Evolutionary conservation across 2,113 vertebrate species (phyloP).

Genomic region (Saccopteryx bilineata): DNA sequence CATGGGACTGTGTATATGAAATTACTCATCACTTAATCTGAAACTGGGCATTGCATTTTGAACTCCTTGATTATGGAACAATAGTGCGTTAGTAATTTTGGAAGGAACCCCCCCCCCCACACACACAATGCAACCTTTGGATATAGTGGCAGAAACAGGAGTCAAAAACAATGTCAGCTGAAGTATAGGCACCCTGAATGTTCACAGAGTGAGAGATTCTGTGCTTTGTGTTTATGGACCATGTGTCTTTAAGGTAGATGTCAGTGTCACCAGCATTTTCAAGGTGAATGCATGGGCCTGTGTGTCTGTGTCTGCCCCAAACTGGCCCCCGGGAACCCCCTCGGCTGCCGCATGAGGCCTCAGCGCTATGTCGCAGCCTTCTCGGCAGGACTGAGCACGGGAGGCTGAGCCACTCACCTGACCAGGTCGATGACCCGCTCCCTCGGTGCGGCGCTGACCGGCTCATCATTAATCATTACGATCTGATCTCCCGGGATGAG

Average conservation of each 20-base stretch:
- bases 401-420: constrained; percentile 90
- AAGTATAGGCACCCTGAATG: background rate
- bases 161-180: background rate
- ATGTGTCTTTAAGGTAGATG: background rate
- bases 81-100: background rate
- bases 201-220: background rate
- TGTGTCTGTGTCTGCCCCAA: background rate
- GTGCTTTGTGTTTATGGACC: background rate
- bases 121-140: background rate
- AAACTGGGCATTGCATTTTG: constrained; percentile 31
- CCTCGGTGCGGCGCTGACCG: constrained; percentile 95
- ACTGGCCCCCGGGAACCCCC: background rate
- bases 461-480: constrained; percentile 99
- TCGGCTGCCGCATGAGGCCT: background rate
- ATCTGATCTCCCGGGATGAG: constrained; percentile 98
- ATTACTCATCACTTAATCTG: constrained; percentile 34
- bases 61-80: constrained; percentile 57
- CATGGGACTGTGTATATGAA: constrained; percentile 24
- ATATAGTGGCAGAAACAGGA: background rate
- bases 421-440: constrained; percentile 99
- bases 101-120: background rate
- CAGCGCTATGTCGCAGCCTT: background rate
- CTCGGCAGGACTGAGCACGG: background rate
- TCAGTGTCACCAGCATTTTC: background rate
- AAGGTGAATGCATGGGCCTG: background rate